Evolutionary conservation across 2,888 invertebrate species (phyloP).

Genomic region (Apamea epomidion): DNA sequence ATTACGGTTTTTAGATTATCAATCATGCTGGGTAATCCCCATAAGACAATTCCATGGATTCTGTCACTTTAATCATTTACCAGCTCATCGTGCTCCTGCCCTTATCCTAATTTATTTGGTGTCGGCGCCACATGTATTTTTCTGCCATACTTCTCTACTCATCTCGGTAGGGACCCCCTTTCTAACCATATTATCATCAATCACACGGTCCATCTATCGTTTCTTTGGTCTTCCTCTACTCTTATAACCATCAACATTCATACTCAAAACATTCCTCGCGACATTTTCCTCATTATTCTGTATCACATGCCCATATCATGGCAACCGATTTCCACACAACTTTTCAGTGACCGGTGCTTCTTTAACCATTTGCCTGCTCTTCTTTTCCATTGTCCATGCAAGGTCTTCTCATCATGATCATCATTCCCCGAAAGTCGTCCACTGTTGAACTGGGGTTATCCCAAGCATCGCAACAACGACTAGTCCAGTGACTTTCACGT

Average conservation of each 20-base stretch:
- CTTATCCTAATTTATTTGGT: background rate
- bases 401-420: background rate
- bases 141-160: background rate
- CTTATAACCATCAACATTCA: background rate
- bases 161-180: background rate
- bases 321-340: background rate
- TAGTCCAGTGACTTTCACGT: background rate
- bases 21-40: constrained; percentile 25
- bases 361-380: background rate
- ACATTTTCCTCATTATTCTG: background rate
- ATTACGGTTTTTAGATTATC: constrained; percentile 39
- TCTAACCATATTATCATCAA: background rate
- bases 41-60: constrained; percentile 24
- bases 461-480: background rate
- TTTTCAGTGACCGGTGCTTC: background rate
- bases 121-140: background rate
- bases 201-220: background rate
- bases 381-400: constrained; percentile 2
- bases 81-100: background rate
- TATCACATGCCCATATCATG: background rate
- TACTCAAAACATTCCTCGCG: background rate
- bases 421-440: background rate
- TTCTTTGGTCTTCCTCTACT: background rate
- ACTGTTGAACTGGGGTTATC: background rate
- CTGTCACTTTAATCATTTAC: background rate